Evolutionary conservation across 1,140 invertebrate genomes (phyloP).

Genomic region (Drosophila nigrodunni): DNA sequence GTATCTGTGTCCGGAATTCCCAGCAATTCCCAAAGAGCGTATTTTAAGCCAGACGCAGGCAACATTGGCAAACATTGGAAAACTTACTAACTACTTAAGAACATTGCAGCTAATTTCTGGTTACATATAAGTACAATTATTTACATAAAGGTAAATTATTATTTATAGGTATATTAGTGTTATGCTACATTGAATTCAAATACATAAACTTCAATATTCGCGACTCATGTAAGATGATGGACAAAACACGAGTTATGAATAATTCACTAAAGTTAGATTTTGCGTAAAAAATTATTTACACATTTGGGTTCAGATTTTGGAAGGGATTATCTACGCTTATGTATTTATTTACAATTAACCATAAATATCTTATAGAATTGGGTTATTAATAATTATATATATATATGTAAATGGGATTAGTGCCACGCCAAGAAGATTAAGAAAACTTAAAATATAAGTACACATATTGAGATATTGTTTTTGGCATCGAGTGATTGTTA

Average conservation of each 20-base stretch:
- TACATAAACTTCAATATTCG: constrained; percentile 51
- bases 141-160: constrained; percentile 12
- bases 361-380: constrained; percentile 12
- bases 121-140: constrained; percentile 40
- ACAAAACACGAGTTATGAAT: constrained; percentile 13
- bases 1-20: constrained; percentile 9
- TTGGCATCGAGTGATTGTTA: constrained; percentile 36
- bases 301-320: constrained; percentile 19
- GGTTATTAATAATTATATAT: constrained; percentile 31
- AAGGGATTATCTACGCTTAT: constrained; percentile 51
- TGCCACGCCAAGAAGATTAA: constrained; percentile 69
- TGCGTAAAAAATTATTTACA: constrained; percentile 69
- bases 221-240: constrained; percentile 21
- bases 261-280: constrained; percentile 20
- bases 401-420: constrained; percentile 46
- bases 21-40: constrained; percentile 21
- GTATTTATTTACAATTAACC: constrained; percentile 59
- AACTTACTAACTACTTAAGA: constrained; percentile 80
- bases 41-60: constrained; percentile 66
- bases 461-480: constrained; percentile 21
- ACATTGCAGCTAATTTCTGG: constrained; percentile 62
- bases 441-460: constrained; percentile 27
- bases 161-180: constrained; percentile 3
- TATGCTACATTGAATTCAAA: constrained; percentile 56
- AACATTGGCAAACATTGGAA: constrained; percentile 56